These are phyloP conservation scores for Aegotheles bennettii DNA, from an alignment of 2,113 vertebrate genomes.

Conservation along the genomic window DNA sequence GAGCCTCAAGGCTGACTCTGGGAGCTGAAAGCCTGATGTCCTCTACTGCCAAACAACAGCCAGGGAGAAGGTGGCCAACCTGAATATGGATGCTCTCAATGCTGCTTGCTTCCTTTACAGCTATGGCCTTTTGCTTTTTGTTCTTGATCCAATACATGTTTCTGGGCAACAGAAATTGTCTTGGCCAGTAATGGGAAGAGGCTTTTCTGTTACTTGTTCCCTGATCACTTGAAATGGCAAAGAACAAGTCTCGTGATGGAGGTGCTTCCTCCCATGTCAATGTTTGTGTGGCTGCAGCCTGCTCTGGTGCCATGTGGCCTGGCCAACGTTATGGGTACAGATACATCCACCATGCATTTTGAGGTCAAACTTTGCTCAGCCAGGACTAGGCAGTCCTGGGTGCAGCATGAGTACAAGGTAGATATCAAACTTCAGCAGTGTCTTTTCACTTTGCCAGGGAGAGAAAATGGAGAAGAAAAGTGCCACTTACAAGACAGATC, in stretches of 20 bases:
- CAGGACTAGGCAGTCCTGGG: background rate
- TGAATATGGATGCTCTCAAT: background rate
- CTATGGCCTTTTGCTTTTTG: background rate
- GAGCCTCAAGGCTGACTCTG: background rate
- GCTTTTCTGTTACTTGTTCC: background rate
- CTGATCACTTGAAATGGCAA: background rate
- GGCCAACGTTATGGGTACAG: rapidly evolving
- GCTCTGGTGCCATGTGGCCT: background rate
- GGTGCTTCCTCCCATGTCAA: background rate
- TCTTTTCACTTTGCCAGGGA: background rate
- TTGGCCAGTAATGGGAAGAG: background rate
- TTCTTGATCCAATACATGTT: background rate
- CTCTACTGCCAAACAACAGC: background rate
- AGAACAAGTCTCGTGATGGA: background rate
- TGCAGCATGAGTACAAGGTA: background rate
- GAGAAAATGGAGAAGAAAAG: background rate
- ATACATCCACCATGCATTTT: background rate
- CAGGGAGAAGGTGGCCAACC: background rate
- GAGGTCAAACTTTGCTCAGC: background rate
- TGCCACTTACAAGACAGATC: background rate
- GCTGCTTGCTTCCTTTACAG: background rate
- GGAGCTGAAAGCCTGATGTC: background rate
- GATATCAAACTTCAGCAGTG: background rate
- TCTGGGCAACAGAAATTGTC: background rate
- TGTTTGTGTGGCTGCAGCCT: background rate